These are phyloP conservation scores for Hymenopus coronatus DNA, from an alignment of 2,888 invertebrate species.

Conservation along the genomic window DNA sequence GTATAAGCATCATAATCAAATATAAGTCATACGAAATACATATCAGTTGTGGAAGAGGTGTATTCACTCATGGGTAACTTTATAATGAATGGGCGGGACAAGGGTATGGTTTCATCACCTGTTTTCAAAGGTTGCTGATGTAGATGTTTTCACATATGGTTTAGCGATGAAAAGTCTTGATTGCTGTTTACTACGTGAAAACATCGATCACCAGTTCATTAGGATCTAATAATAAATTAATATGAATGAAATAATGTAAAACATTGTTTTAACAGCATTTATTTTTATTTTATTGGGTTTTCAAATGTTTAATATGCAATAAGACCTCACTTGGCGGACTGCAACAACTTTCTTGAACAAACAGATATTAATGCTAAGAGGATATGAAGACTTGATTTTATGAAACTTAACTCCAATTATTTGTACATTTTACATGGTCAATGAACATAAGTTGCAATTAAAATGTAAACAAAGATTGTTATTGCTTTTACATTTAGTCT, in stretches of 20 bases:
- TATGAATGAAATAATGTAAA: neutral
- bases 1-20: too few species aligned
- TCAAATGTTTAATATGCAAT: neutral
- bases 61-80: too few species aligned
- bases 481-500: neutral
- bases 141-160: too few species aligned
- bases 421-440: neutral
- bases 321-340: neutral
- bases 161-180: too few species aligned
- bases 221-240: neutral
- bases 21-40: too few species aligned
- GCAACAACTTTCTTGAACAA: constrained; percentile 12
- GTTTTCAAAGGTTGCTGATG: too few species aligned
- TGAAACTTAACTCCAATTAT: neutral
- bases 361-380: neutral
- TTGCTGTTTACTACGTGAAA: too few species aligned
- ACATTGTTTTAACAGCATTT: constrained; percentile 7
- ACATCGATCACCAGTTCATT: neutral
- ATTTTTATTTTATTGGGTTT: constrained; percentile 2
- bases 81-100: too few species aligned
- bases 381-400: constrained; percentile 1
- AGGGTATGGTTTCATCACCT: too few species aligned
- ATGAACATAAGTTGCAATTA: neutral
- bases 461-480: neutral
- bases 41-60: too few species aligned